Evolutionary conservation across 2,113 vertebrate species (phyloP), one percentile per base, ranked within the genome.

Genomic region (Corythoichthys haematopterus): DNA sequence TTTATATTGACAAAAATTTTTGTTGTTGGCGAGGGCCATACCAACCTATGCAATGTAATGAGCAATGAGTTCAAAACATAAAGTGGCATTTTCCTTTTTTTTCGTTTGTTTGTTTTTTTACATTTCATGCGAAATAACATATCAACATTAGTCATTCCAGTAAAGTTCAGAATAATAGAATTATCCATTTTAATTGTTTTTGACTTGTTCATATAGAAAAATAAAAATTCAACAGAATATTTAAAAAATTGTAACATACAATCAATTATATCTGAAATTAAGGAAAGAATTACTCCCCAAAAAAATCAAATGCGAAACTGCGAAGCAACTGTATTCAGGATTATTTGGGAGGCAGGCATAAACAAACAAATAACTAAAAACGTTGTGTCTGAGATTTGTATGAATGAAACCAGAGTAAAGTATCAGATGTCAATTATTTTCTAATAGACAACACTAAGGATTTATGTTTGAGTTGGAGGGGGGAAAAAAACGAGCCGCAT

Each of bases 251-350:
- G 50, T 51, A 6, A 51, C 6, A 15, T 28, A 28, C 40, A 4
- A 7, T 33, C 28, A 55, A 55, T 55, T 4, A 0, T 15, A 50
- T 15, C 47, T 50, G 47, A 14, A 50, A 50, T 15, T 50, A 12
- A 50, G 47, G 47, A 50, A 55, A 9, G 2, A n/a, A 8, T n/a
- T 8, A 52, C 5, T 28, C 16, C 7, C 6, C 16, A n/a, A 9
- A 55, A 12, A 28, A 28, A 4, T 20, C 20, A 33, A 55, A 55
- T 33, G 10, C 28, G 3, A 33, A 33, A 10, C 52, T 33, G 10
- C 8, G 28, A 50, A 50, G 65, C 76, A 78, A 67, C 59, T 75
- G 79, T 68, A 57, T 79, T 77, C 59, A 40, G 76, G 82, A 80
- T 84, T 79, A 86, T 74, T 83, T 75, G 51, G 4, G 28, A 33